Percentiles rank a stretch among this genome's conserved stretches.
Conservation (phyloP, 1,140 invertebrate species). For the Hyphantria cunea region DNA sequence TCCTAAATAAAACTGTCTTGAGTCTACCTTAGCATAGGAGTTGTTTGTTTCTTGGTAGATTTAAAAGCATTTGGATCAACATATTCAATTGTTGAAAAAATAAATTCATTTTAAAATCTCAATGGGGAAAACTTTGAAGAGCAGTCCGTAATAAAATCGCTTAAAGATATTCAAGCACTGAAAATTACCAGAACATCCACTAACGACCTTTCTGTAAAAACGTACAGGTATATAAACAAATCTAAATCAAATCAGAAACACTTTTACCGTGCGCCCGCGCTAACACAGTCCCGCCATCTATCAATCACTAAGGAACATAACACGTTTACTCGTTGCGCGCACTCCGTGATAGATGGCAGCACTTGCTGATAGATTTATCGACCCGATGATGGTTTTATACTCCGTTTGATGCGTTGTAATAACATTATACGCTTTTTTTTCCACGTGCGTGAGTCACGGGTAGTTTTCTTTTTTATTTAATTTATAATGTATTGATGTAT, state of each 20-base stretch:
- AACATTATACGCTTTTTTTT: conserved; percentile 45
- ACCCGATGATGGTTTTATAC: conserved; percentile 60
- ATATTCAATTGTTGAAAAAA: too few relatives aligned
- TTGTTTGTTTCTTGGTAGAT: too few relatives aligned
- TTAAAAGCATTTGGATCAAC: too few relatives aligned
- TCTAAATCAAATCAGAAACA: conserved; percentile 35
- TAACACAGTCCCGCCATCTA: conserved; percentile 57
- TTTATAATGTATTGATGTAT: conserved; percentile 29
- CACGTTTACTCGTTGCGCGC: conserved; percentile 53
- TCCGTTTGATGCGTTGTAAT: conserved; percentile 49
- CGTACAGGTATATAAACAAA: conserved; percentile 33
- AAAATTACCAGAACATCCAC: background rate
- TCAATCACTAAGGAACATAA: conserved; percentile 65
- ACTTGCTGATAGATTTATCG: conserved; percentile 62
- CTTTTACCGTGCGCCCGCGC: conserved; percentile 35
- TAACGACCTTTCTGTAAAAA: conserved; percentile 23
- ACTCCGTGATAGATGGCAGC: conserved; percentile 67
- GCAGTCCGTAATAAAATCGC: background rate
- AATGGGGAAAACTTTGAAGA: too few relatives aligned
- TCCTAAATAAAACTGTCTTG: too few relatives aligned
- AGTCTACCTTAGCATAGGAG: too few relatives aligned
- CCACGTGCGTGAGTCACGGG: conserved; percentile 28
- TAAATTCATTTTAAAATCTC: too few relatives aligned
- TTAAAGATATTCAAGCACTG: background rate
- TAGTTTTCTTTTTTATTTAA: conserved; percentile 25